These are phyloP conservation scores for Adelosebastes latens DNA, from an alignment of 2,797 vertebrate genomes.

Conservation along the genomic window DNA sequence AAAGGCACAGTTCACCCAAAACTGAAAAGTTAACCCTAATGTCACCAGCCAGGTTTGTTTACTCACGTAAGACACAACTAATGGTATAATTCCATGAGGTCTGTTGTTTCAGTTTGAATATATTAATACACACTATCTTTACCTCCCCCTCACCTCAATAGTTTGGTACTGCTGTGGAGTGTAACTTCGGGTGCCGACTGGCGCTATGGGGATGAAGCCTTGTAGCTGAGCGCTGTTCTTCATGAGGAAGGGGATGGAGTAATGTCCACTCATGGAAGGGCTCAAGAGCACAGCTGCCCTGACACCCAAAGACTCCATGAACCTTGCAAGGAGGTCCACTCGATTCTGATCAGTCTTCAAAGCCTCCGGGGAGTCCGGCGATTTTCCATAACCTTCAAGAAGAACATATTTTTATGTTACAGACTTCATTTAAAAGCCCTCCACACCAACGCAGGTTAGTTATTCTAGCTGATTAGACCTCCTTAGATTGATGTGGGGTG, in stretches of 20 bases:
- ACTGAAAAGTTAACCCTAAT: background rate
- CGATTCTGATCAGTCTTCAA: slow-evolving; percentile 86
- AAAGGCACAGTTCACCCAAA: background rate
- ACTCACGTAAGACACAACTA: too few relatives aligned
- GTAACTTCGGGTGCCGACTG: slow-evolving; percentile 89
- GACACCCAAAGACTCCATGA: slow-evolving; percentile 86
- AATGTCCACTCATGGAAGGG: slow-evolving; percentile 95
- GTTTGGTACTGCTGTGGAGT: slow-evolving; percentile 86
- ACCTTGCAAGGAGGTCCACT: slow-evolving; percentile 84
- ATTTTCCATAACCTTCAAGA: slow-evolving; percentile 90
- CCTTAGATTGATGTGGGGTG: background rate
- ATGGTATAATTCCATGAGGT: too few relatives aligned
- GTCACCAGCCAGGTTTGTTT: background rate
- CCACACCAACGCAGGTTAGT: background rate
- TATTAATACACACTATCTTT: background rate
- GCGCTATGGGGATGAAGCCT: slow-evolving; percentile 91
- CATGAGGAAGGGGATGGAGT: slow-evolving; percentile 92
- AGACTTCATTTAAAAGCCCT: background rate
- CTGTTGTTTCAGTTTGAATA: too few relatives aligned
- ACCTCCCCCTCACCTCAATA: slow-evolving; percentile 84
- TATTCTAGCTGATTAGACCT: background rate
- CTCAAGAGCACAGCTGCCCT: slow-evolving; percentile 87
- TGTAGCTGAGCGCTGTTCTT: slow-evolving; percentile 81
- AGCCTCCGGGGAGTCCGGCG: slow-evolving; percentile 76
- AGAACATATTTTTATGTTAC: background rate